A percentile compares a stretch with the other conserved stretches of the same genome.
Conservation (phyloP, 1,140 invertebrate genomes). For the Apis florea region DNA sequence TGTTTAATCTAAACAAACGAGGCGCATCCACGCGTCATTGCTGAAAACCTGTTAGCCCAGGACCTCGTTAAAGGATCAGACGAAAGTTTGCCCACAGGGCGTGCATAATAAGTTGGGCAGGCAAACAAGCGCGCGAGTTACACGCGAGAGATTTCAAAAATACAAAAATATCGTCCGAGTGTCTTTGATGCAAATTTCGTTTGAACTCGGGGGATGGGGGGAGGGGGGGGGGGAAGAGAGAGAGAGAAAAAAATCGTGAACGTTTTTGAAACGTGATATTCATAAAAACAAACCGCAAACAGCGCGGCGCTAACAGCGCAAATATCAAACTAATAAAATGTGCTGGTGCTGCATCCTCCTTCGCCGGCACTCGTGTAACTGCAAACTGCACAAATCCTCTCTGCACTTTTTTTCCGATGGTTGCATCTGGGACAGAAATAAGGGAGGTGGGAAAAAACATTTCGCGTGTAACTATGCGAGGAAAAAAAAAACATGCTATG, state of each 20-base stretch:
- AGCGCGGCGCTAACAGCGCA: constrained; percentile 14
- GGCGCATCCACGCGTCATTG: background rate
- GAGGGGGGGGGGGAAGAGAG: too few relatives aligned
- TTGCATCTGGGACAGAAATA: constrained; percentile 13
- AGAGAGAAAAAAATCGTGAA: constrained; percentile 8
- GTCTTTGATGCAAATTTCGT: constrained; percentile 16
- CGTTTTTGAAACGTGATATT: constrained; percentile 34
- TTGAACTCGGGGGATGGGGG: background rate
- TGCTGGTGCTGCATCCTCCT: constrained; percentile 38
- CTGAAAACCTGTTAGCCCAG: background rate
- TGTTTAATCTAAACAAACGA: background rate
- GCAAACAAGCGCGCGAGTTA: too few relatives aligned
- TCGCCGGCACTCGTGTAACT: constrained; percentile 21
- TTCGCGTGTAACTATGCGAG: constrained; percentile 8
- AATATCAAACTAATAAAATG: constrained; percentile 52
- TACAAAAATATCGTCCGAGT: constrained; percentile 11
- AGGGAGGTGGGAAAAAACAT: background rate
- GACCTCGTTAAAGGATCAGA: constrained; percentile 1
- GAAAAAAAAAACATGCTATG: constrained; percentile 2
- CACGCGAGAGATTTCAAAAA: background rate
- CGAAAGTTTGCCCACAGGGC: background rate
- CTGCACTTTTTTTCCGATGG: constrained; percentile 10
- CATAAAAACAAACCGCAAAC: constrained; percentile 22
- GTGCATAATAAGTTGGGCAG: background rate
- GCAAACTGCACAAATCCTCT: constrained; percentile 1